Evolutionary conservation across 1,140 invertebrate genomes (phyloP).

Genomic region (Doryteuthis pealeii): DNA sequence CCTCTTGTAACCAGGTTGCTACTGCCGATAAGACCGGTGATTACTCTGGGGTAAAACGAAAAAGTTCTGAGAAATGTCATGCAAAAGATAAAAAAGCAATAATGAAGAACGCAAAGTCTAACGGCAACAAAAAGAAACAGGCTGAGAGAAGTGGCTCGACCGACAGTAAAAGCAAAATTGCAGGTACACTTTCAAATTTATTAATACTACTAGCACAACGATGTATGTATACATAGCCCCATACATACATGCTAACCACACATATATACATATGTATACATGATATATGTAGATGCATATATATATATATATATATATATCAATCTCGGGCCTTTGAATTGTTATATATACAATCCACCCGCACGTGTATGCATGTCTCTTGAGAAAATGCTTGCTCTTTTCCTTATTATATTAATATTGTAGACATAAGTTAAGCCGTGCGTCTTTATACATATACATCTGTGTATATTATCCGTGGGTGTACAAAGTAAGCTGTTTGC

Average conservation of each 20-base stretch:
- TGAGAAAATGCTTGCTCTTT: too few relatives aligned
- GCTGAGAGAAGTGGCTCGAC: slow-evolving; percentile 65
- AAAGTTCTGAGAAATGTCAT: not conserved
- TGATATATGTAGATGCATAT: not conserved
- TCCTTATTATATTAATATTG: too few relatives aligned
- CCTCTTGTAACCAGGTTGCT: not conserved
- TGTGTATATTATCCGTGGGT: too few relatives aligned
- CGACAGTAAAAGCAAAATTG: slow-evolving; percentile 80
- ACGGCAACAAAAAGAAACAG: slow-evolving; percentile 51
- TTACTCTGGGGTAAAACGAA: slow-evolving; percentile 2
- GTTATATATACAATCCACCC: not conserved
- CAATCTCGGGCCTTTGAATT: too few relatives aligned
- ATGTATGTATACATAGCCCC: not conserved
- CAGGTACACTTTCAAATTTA: slow-evolving; percentile 45
- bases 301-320: slow-evolving; percentile 8
- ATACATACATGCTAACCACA: not conserved
- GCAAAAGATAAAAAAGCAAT: not conserved
- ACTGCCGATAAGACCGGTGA: not conserved
- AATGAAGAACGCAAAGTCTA: slow-evolving; percentile 13
- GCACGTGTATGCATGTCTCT: not conserved
- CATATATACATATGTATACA: not conserved
- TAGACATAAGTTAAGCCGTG: too few relatives aligned
- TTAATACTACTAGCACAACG: not conserved
- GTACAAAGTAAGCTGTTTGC: too few relatives aligned
- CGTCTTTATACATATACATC: too few relatives aligned